Conservation (phyloP, 2,888 invertebrate species). For the Lissocephala sabroskyi region DNA sequence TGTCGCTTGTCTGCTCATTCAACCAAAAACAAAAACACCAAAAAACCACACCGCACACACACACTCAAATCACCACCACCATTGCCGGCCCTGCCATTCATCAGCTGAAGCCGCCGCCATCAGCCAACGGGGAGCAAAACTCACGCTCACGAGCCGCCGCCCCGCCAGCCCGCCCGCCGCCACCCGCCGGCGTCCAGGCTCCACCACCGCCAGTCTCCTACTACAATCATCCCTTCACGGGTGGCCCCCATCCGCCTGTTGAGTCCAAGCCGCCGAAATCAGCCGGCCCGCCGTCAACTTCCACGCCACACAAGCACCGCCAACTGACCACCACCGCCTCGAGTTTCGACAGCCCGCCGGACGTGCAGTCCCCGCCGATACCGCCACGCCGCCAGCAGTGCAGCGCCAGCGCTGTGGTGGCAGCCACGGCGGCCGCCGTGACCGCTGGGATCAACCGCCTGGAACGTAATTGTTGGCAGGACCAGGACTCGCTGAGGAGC, state of each 20-base stretch:
- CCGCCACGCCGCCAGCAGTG: conserved; percentile 65
- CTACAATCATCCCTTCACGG: conserved; percentile 63
- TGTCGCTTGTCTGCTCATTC: conserved; percentile 9
- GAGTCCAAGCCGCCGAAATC: conserved; percentile 34
- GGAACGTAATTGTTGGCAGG: conserved; percentile 66
- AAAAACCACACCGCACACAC: conserved; percentile 11
- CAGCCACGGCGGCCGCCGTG: conserved; percentile 59
- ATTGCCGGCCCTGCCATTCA: conserved; percentile 12
- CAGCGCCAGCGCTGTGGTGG: conserved; percentile 46
- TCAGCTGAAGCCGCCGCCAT: conserved; percentile 66
- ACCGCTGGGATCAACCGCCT: conserved; percentile 60
- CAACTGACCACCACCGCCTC: conserved; percentile 56
- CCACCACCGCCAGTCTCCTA: conserved; percentile 41
- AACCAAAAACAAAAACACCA: neutral
- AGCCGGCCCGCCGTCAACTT: conserved; percentile 29
- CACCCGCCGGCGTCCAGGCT: conserved; percentile 23
- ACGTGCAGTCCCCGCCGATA: conserved; percentile 70
- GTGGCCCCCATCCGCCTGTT: conserved; percentile 24
- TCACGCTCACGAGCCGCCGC: conserved; percentile 28
- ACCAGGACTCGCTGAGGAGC: conserved; percentile 44
- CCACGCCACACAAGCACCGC: conserved; percentile 33
- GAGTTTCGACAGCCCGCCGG: conserved; percentile 69
- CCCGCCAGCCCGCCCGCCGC: conserved; percentile 47
- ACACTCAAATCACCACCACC: conserved; percentile 33
- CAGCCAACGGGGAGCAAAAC: too few relatives aligned